These are phyloP conservation scores for Leucoraja erinaceus DNA, from an alignment of 2,113 vertebrate species.

Conservation along the genomic window DNA sequence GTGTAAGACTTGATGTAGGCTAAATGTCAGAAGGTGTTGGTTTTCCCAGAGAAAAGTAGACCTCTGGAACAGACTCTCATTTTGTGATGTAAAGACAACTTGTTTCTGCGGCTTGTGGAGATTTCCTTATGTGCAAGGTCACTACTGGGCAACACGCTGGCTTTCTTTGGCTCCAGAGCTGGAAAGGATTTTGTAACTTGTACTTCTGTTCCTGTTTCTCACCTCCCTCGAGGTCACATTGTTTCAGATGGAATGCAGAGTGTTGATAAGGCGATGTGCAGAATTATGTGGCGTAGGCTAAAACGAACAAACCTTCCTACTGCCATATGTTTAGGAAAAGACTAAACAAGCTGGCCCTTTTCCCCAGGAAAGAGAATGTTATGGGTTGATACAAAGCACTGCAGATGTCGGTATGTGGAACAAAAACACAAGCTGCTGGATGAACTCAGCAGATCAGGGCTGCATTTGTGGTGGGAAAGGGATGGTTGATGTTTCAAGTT, in stretches of 20 bases:
- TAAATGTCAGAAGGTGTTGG: background rate
- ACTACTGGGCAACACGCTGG: too few relatives aligned
- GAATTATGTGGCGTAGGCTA: background rate
- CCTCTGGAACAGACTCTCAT: background rate
- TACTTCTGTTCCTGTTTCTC: background rate
- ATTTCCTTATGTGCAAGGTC: too few relatives aligned
- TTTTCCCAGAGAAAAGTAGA: background rate
- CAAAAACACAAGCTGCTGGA: too few relatives aligned
- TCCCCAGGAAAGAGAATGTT: background rate
- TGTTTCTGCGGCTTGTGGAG: background rate
- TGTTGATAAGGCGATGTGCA: background rate
- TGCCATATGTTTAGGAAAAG: background rate
- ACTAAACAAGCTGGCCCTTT: background rate
- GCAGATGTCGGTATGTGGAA: too few relatives aligned
- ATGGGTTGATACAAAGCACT: too few relatives aligned
- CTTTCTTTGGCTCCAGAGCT: background rate
- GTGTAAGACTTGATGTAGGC: background rate
- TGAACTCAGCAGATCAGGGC: too few relatives aligned
- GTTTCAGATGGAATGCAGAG: background rate
- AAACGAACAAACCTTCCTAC: background rate
- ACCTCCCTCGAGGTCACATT: background rate
- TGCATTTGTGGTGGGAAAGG: too few relatives aligned
- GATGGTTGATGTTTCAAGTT: too few relatives aligned
- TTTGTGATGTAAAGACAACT: too few relatives aligned
- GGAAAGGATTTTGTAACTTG: background rate